A percentile compares a stretch with the other conserved stretches of the same genome.
phyloP scores from a whole-genome alignment of 2,113 vertebrate genomes.

The Solea solea region DNA sequence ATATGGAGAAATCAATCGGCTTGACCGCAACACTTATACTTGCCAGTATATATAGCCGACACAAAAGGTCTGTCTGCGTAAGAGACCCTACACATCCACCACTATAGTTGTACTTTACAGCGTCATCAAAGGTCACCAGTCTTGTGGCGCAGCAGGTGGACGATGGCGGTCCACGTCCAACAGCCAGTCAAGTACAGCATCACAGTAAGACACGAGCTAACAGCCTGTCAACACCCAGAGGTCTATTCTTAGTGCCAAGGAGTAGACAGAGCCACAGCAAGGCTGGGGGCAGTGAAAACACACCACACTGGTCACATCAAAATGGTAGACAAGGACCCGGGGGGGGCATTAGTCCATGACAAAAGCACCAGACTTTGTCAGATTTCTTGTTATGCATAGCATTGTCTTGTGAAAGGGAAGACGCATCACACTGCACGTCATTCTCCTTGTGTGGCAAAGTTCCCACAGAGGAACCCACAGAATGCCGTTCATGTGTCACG shows the following conservation, averaged over 20 bases:
- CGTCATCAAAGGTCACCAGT: conserved; percentile 1
- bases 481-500: neutral
- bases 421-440: neutral
- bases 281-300: conserved; percentile 46
- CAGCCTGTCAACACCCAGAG: conserved; percentile 45
- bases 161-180: conserved; percentile 19
- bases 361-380: conserved; percentile 32
- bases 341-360: conserved; percentile 33
- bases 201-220: conserved; percentile 37
- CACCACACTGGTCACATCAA: conserved; percentile 53
- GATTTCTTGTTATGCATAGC: conserved; percentile 18
- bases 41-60: neutral
- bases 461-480: neutral
- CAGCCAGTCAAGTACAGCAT: conserved; percentile 34
- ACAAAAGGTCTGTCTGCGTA: neutral
- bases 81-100: neutral
- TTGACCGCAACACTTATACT: neutral
- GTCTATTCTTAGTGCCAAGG: conserved; percentile 53
- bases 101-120: neutral
- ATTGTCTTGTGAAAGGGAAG: conserved; percentile 26
- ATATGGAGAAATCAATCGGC: neutral
- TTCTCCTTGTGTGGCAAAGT: neutral
- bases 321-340: conserved; percentile 29
- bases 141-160: conserved; percentile 36
- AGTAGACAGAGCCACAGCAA: conserved; percentile 42